Conservation (phyloP, 1,140 invertebrate species). For the Drosophila rufa region DNA sequence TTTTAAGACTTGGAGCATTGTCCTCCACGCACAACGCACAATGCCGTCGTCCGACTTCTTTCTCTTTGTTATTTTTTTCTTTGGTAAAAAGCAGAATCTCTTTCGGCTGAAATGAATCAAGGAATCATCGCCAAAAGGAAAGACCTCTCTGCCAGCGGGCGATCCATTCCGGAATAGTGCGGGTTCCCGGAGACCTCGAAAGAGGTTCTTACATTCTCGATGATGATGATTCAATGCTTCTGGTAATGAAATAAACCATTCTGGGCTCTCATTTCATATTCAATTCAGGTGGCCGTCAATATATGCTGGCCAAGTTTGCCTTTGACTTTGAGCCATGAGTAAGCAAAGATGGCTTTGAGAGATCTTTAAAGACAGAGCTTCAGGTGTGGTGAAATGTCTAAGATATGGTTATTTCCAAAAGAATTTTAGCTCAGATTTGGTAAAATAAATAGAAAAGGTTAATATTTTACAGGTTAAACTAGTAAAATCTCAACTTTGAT, state of each 20-base stretch:
- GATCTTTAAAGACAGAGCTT: neutral
- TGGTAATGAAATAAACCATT: conserved; percentile 34
- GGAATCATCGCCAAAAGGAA: conserved; percentile 29
- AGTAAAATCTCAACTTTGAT: too few species aligned
- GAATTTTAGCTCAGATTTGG: neutral
- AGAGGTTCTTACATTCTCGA: conserved; percentile 15
- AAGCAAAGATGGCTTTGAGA: neutral
- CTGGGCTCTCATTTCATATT: conserved; percentile 28
- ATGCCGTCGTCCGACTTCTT: conserved; percentile 51
- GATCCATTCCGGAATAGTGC: conserved; percentile 41
- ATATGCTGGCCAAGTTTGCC: conserved; percentile 12
- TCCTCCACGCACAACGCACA: conserved; percentile 56
- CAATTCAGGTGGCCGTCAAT: conserved; percentile 26
- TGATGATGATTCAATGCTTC: conserved; percentile 36
- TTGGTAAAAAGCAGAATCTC: conserved; percentile 62
- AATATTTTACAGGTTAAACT: too few species aligned
- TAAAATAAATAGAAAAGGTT: neutral
- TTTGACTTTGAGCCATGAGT: conserved; percentile 30
- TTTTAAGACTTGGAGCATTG: conserved; percentile 66
- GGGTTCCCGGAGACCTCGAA: conserved; percentile 36
- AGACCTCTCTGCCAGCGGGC: conserved; percentile 16
- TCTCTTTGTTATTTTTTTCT: conserved; percentile 15
- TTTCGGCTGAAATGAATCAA: conserved; percentile 48
- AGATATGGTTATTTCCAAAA: neutral
- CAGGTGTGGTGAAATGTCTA: neutral